Evolutionary conservation across 2,888 invertebrate genomes (phyloP).

Genomic region (Cactoblastis cactorum): DNA sequence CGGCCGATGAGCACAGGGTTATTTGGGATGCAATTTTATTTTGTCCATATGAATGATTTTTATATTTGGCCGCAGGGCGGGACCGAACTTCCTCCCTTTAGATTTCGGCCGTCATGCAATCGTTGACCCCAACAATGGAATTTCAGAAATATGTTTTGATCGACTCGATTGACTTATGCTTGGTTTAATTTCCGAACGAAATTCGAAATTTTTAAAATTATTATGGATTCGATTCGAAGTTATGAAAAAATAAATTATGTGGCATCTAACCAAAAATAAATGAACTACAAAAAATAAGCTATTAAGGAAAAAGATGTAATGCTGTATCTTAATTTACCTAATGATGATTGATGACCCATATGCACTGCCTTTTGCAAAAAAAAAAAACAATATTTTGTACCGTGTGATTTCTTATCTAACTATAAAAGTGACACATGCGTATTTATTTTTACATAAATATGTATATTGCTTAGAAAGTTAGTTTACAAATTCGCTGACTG

Average conservation of each 20-base stretch:
- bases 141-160: slow-evolving; percentile 40
- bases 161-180: slow-evolving; percentile 40
- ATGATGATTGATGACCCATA: too few species aligned
- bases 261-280: too few species aligned
- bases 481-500: too few species aligned
- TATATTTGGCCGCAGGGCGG: slow-evolving; percentile 68
- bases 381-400: too few species aligned
- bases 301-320: too few species aligned
- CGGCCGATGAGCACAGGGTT: slow-evolving; percentile 72
- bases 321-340: too few species aligned
- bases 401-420: too few species aligned
- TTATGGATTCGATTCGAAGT: neutral
- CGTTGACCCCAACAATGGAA: slow-evolving; percentile 45
- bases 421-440: too few species aligned
- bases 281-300: too few species aligned
- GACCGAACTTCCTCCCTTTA: slow-evolving; percentile 46
- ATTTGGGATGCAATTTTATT: slow-evolving; percentile 79
- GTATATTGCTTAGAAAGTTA: too few species aligned
- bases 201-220: slow-evolving; percentile 18
- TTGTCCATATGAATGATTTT: slow-evolving; percentile 78
- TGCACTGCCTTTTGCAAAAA: too few species aligned
- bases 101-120: slow-evolving; percentile 60
- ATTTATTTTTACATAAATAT: too few species aligned
- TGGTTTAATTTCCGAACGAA: slow-evolving; percentile 38
- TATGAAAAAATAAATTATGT: neutral